Conservation (phyloP, 2,797 vertebrate genomes). For the Acanthurus tractus region DNA sequence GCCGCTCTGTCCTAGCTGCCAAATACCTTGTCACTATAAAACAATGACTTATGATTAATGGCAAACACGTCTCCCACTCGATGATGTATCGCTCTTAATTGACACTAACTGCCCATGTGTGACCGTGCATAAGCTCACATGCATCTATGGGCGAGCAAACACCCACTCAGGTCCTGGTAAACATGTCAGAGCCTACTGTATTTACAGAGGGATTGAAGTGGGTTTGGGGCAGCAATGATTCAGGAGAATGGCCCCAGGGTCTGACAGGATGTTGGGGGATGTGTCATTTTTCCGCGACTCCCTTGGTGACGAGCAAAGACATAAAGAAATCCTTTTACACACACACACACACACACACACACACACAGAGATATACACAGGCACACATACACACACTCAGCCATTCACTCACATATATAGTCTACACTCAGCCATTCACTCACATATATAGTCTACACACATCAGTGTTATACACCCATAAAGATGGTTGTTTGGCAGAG, state of each 20-base stretch:
- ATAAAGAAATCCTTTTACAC: conserved; percentile 85
- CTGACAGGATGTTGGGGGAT: conserved; percentile 83
- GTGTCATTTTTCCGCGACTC: conserved; percentile 79
- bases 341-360: conserved; percentile 57
- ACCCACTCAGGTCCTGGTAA: conserved; percentile 58
- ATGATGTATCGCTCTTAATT: conserved; percentile 73
- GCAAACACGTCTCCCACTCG: conserved; percentile 51
- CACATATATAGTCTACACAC: conserved; percentile 63
- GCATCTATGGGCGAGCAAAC: conserved; percentile 28
- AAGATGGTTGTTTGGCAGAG: conserved; percentile 74
- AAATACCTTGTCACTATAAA: conserved; percentile 71
- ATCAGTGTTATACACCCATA: conserved; percentile 73
- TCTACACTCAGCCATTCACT: conserved; percentile 55
- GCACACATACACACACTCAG: conserved; percentile 60
- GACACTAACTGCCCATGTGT: conserved; percentile 69
- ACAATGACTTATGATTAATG: conserved; percentile 78
- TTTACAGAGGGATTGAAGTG: conserved; percentile 77
- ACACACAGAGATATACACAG: conserved; percentile 64
- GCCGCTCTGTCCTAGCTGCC: conserved; percentile 69
- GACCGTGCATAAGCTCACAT: conserved; percentile 55
- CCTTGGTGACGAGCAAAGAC: conserved; percentile 78
- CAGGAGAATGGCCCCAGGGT: conserved; percentile 77
- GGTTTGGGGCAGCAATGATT: conserved; percentile 79
- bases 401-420: conserved; percentile 63
- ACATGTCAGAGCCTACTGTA: conserved; percentile 73